Evolutionary conservation across 2,113 vertebrate species (phyloP).

Genomic region (Callospermophilus lateralis): DNA sequence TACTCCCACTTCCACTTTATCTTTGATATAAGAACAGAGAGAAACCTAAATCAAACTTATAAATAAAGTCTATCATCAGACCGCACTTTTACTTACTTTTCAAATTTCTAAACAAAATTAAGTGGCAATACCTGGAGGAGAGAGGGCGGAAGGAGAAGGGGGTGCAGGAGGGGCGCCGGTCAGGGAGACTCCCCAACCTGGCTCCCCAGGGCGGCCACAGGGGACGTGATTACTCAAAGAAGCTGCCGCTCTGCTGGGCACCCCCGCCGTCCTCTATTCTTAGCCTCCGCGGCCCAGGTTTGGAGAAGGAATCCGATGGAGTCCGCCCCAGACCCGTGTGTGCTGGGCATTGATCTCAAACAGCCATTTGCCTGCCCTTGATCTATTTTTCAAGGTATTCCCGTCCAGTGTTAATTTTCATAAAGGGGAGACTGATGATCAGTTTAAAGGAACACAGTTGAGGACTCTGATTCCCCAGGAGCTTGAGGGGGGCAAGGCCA

Average conservation of each 20-base stretch:
- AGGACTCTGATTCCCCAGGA: slow-evolving; percentile 49
- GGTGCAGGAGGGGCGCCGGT: rapidly evolving
- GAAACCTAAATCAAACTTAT: slow-evolving; percentile 93
- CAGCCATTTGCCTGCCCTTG: slow-evolving; percentile 81
- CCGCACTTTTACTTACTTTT: slow-evolving; percentile 88
- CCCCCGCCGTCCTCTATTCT: slow-evolving; percentile 67
- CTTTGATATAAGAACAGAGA: slow-evolving; percentile 94
- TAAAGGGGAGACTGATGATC: slow-evolving; percentile 77
- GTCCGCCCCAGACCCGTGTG: neutral
- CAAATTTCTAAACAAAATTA: slow-evolving; percentile 92
- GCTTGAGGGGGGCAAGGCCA: neutral
- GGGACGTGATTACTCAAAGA: slow-evolving; percentile 82
- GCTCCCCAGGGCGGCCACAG: slow-evolving; percentile 80
- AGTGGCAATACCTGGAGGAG: slow-evolving; percentile 85
- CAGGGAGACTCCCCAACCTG: neutral
- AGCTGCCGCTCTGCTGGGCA: slow-evolving; percentile 69
- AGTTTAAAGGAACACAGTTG: slow-evolving; percentile 74
- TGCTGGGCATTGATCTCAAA: slow-evolving; percentile 77
- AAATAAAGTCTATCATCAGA: slow-evolving; percentile 92
- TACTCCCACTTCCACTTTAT: slow-evolving; percentile 89
- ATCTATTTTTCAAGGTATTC: slow-evolving; percentile 83
- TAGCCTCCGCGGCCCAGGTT: slow-evolving; percentile 38
- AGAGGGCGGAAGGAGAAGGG: neutral
- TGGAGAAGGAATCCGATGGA: slow-evolving; percentile 51
- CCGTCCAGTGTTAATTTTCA: slow-evolving; percentile 76